A percentile compares a stretch with the other conserved stretches of the same genome.
phyloP scores from a whole-genome alignment of 1,140 invertebrate species.

The Patella vulgata region DNA sequence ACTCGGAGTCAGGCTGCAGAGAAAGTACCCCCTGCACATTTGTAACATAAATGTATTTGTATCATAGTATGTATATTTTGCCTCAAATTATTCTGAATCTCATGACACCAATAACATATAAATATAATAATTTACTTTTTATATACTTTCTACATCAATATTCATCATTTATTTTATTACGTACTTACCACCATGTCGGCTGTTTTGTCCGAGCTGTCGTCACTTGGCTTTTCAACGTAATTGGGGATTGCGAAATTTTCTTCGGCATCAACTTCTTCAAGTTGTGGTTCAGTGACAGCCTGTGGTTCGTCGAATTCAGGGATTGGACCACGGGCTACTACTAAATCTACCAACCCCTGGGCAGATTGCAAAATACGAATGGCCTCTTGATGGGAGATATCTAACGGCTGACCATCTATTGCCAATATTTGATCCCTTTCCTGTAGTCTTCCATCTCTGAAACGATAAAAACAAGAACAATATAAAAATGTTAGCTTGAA shows the following conservation, averaged over 20 bases:
- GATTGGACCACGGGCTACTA: conserved; percentile 73
- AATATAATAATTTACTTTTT: no score
- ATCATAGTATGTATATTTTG: no score
- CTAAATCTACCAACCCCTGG: conserved; percentile 78
- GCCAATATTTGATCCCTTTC: conserved; percentile 90
- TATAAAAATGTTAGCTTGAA: conserved; percentile 4
- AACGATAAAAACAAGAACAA: conserved; percentile 63
- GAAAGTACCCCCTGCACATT: no score
- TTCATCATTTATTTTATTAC: not conserved
- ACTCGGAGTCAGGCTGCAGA: no score
- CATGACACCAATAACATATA: no score
- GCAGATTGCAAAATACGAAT: conserved; percentile 85
- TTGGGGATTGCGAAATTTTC: conserved; percentile 2
- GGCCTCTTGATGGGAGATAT: conserved; percentile 88
- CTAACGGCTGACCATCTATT: conserved; percentile 85
- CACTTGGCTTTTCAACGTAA: conserved; percentile 13
- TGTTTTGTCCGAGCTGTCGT: conserved; percentile 23
- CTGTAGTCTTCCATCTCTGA: conserved; percentile 79
- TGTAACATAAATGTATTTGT: no score
- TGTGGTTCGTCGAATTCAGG: conserved; percentile 21
- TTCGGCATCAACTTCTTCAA: not conserved
- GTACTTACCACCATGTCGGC: conserved; percentile 44
- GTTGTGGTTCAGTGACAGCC: not conserved
- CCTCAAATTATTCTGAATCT: no score
- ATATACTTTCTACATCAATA: no score